phyloP scores from a whole-genome alignment of 1,140 invertebrate species.

The Penaeus chinensis region DNA sequence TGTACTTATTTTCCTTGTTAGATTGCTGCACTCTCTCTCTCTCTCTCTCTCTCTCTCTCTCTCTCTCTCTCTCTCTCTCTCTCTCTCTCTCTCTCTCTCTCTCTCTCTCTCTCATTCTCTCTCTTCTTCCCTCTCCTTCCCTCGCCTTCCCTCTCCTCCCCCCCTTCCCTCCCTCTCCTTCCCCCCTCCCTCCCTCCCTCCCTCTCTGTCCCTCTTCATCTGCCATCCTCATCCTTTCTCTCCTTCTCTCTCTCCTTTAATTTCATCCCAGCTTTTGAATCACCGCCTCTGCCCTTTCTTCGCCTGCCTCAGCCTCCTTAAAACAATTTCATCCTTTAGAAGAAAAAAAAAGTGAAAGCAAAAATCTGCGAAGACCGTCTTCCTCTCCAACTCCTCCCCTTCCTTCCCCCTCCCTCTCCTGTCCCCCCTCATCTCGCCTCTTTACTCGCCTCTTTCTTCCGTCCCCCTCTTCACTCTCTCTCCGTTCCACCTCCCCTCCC shows the following conservation, averaged over 20 bases:
- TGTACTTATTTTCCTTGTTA: background rate
- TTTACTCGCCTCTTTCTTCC: no score
- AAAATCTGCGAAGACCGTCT: no score
- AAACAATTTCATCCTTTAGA: no score
- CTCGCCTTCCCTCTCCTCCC: background rate
- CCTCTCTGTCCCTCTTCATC: background rate
- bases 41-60: constrained; percentile 20
- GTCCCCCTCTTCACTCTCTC: no score
- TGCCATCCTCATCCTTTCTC: background rate
- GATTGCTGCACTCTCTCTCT: background rate
- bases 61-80: constrained; percentile 20
- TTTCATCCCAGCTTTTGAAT: background rate
- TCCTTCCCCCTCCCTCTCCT: no score
- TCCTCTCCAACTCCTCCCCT: no score
- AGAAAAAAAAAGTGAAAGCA: no score
- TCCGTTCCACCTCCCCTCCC: no score
- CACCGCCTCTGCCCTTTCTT: constrained; percentile 4
- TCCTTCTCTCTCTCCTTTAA: background rate
- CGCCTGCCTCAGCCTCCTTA: no score
- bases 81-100: constrained; percentile 2
- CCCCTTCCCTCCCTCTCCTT: background rate
- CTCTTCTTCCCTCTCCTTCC: background rate
- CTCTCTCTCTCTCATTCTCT: background rate
- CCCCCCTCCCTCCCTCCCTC: background rate
- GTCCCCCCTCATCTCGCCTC: no score